These are phyloP conservation scores for Ormia ochracea DNA, from an alignment of 2,888 invertebrate species.

Conservation along the genomic window DNA sequence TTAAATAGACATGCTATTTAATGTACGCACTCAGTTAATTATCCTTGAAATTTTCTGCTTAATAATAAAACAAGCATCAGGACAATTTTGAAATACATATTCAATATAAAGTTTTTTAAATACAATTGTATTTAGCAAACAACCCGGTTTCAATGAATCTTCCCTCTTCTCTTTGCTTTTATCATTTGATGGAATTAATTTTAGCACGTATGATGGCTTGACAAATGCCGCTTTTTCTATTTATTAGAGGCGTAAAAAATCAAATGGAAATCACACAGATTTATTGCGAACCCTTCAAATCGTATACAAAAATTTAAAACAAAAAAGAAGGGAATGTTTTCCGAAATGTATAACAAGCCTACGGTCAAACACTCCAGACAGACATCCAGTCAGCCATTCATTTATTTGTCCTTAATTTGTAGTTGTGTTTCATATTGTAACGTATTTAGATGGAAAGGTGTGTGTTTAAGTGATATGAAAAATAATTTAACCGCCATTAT, in stretches of 20 bases:
- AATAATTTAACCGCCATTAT: slow-evolving; percentile 57
- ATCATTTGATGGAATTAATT: slow-evolving; percentile 9
- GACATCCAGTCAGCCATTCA: slow-evolving; percentile 12
- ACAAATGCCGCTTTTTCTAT: slow-evolving; percentile 37
- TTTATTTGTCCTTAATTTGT: slow-evolving; percentile 9
- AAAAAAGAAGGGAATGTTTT: slow-evolving; percentile 34
- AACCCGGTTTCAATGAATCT: slow-evolving; percentile 24
- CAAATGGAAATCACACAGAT: slow-evolving; percentile 50
- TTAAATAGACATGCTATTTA: slow-evolving; percentile 48
- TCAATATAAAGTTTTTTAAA: slow-evolving; percentile 41
- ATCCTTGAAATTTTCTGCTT: slow-evolving; percentile 53
- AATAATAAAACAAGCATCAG: slow-evolving; percentile 33
- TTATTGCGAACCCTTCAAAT: slow-evolving; percentile 43
- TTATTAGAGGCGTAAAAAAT: slow-evolving; percentile 59
- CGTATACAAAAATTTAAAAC: neutral
- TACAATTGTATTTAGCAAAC: slow-evolving; percentile 38
- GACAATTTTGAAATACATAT: slow-evolving; percentile 39
- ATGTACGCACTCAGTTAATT: slow-evolving; percentile 48
- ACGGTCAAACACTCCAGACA: slow-evolving; percentile 51
- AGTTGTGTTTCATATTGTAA: slow-evolving; percentile 17
- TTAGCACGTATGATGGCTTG: slow-evolving; percentile 34
- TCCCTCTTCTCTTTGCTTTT: slow-evolving; percentile 1
- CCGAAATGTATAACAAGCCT: slow-evolving; percentile 53
- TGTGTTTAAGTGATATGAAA: slow-evolving; percentile 14
- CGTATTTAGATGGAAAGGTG: slow-evolving; percentile 34